phyloP scores from a whole-genome alignment of 2,113 vertebrate genomes.

The Redunca redunca region DNA sequence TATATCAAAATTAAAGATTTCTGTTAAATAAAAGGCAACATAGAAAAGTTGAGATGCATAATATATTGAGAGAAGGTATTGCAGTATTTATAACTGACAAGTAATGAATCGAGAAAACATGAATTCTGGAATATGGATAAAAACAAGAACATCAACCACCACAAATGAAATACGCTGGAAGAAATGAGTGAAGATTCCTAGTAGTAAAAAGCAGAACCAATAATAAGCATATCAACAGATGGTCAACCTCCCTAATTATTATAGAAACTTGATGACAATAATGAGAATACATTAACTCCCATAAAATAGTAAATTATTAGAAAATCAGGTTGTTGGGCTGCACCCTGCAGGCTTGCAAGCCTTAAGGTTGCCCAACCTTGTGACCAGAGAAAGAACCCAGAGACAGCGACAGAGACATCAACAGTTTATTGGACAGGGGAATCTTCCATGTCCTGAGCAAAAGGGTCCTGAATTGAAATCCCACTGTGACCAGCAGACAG shows the following conservation, averaged over 20 bases:
- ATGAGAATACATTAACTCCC: neutral
- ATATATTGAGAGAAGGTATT: neutral
- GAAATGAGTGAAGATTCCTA: neutral
- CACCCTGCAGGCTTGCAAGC: neutral
- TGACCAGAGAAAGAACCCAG: neutral
- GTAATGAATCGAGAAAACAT: neutral
- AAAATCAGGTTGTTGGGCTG: neutral
- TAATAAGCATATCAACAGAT: neutral
- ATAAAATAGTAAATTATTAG: neutral
- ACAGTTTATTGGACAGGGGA: neutral
- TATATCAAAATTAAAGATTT: neutral
- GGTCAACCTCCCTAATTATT: neutral
- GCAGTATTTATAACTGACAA: neutral
- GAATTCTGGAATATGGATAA: neutral
- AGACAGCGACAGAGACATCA: rapidly evolving
- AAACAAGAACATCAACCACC: neutral
- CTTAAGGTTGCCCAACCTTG: neutral
- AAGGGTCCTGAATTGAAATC: neutral
- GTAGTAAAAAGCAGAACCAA: neutral
- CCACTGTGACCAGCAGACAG: neutral
- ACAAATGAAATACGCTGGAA: neutral
- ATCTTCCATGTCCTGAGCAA: neutral
- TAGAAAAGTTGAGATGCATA: neutral
- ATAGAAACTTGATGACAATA: neutral
- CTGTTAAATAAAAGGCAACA: neutral